Evolutionary conservation across 2,888 invertebrate species (phyloP).

Genomic region (Melinaea menophilus): DNA sequence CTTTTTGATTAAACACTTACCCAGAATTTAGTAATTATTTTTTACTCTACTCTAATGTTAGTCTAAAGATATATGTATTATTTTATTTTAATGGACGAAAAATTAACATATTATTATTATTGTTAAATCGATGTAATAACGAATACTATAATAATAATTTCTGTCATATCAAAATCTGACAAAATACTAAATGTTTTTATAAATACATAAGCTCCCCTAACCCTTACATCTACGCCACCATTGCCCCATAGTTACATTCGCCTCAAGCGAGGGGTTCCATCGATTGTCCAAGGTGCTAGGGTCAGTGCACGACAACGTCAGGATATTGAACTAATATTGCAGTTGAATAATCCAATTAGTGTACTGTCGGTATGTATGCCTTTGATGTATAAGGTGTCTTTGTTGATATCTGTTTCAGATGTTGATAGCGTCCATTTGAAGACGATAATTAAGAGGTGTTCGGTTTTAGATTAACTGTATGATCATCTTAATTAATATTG

Average conservation of each 20-base stretch:
- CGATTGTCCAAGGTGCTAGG: constrained; percentile 57
- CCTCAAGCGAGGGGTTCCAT: constrained; percentile 37
- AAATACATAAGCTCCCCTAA: constrained; percentile 15
- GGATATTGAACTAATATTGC: constrained; percentile 66
- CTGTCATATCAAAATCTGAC: constrained; percentile 9
- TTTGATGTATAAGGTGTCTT: constrained; percentile 44
- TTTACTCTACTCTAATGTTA: no score
- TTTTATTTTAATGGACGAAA: no score
- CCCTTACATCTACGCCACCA: constrained; percentile 11
- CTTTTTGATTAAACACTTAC: no score
- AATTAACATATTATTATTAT: no score
- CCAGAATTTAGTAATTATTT: no score
- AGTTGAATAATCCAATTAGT: constrained; percentile 67
- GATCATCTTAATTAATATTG: no score
- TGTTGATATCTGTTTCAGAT: constrained; percentile 17
- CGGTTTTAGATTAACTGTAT: no score
- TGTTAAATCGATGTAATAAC: no score
- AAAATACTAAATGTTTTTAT: constrained; percentile 19
- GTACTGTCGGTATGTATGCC: constrained; percentile 48
- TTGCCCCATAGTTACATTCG: constrained; percentile 11
- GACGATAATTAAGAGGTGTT: background rate
- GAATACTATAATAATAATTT: no score
- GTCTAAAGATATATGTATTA: no score
- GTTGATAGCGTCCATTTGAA: constrained; percentile 12
- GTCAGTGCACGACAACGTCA: constrained; percentile 58